phyloP scores from a whole-genome alignment of 2,797 vertebrate genomes.

The Babyrousa celebensis region DNA sequence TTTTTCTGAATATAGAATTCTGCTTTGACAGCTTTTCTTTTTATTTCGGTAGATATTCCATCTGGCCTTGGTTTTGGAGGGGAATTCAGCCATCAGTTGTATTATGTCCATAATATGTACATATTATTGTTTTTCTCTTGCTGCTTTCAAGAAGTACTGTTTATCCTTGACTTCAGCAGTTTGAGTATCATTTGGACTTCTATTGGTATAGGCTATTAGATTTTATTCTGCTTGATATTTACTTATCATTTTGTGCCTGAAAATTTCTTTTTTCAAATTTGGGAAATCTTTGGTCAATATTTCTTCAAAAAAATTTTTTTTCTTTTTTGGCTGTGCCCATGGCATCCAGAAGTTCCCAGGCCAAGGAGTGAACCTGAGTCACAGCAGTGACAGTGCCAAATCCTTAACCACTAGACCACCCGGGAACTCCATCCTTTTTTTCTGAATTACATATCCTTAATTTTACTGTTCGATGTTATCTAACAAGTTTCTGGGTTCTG shows the following conservation, averaged over 20 bases:
- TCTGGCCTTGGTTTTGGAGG: slow-evolving; percentile 15
- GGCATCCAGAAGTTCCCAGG: neutral
- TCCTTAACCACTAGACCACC: neutral
- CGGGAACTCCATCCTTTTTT: neutral
- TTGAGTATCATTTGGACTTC: neutral
- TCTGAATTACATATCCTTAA: neutral
- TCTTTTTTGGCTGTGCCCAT: neutral
- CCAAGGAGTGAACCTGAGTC: neutral
- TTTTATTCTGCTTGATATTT: slow-evolving; percentile 24
- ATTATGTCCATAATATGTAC: neutral
- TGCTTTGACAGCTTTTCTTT: neutral
- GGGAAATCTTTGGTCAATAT: neutral
- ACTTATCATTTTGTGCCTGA: neutral
- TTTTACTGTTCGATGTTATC: neutral
- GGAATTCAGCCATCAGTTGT: slow-evolving; percentile 22
- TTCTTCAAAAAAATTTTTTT: neutral
- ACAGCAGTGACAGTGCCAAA: no score
- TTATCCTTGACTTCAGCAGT: neutral
- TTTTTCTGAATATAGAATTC: slow-evolving; percentile 52
- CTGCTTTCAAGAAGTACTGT: slow-evolving; percentile 26
- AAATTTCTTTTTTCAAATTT: slow-evolving; percentile 43
- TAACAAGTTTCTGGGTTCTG: neutral
- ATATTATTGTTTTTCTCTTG: neutral
- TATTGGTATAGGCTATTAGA: neutral
- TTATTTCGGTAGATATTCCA: slow-evolving; percentile 9